phyloP scores from a whole-genome alignment of 1,140 invertebrate species.

The Pseudomyrmex pallidus region DNA sequence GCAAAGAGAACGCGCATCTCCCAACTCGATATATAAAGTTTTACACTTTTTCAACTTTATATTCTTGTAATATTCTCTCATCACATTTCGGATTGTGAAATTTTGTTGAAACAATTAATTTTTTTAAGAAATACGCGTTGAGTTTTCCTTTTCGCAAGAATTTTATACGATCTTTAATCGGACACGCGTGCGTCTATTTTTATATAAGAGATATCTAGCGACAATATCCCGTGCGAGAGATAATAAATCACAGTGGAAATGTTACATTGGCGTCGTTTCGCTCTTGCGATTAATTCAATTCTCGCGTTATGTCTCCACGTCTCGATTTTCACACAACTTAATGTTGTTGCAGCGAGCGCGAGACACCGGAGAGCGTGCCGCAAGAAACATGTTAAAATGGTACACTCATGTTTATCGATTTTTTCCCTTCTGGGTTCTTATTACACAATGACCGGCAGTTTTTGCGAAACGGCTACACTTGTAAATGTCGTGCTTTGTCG shows the following conservation, averaged over 20 bases:
- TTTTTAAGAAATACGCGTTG: background rate
- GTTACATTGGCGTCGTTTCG: conserved; percentile 9
- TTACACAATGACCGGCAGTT: conserved; percentile 37
- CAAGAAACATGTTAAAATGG: conserved; percentile 46
- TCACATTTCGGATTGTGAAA: no score
- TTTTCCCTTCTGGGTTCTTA: conserved; percentile 12
- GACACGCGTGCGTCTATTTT: background rate
- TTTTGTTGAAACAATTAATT: no score
- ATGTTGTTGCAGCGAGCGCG: background rate
- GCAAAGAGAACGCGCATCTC: background rate
- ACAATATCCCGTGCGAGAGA: background rate
- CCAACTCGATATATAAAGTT: background rate
- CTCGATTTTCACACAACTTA: conserved; percentile 35
- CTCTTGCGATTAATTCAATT: conserved; percentile 39
- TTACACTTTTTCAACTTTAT: background rate
- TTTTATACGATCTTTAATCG: background rate
- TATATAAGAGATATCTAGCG: background rate
- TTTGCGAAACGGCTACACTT: conserved; percentile 34
- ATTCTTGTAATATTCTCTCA: background rate
- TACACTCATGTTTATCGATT: conserved; percentile 38
- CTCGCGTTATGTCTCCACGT: background rate
- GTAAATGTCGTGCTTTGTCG: conserved; percentile 49
- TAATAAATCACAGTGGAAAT: conserved; percentile 1
- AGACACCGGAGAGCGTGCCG: background rate
- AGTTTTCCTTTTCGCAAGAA: background rate